Conservation (phyloP, 2,797 vertebrate genomes). For the Salmo trutta region DNA sequence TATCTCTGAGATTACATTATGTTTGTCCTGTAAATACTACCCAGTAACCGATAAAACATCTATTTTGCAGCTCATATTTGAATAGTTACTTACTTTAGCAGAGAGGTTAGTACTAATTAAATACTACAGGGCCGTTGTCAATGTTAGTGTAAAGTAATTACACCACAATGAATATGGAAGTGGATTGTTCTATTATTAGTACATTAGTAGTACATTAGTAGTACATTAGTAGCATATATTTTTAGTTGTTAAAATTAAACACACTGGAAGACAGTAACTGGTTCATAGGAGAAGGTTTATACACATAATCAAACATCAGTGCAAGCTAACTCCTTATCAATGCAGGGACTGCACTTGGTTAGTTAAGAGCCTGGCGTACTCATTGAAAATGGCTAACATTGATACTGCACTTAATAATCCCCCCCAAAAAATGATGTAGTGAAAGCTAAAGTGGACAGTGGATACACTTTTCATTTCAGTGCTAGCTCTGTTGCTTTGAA, state of each 20-base stretch:
- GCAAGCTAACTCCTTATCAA: neutral
- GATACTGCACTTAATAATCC: neutral
- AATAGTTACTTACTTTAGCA: conserved; percentile 5
- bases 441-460: neutral
- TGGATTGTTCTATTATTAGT: neutral
- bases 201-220: neutral
- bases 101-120: conserved; percentile 6
- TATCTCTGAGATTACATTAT: neutral
- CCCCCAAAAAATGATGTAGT: neutral
- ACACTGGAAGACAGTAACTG: conserved; percentile 12
- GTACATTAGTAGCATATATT: neutral
- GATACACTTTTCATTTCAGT: neutral
- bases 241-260: conserved; percentile 8
- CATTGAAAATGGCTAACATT: neutral
- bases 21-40: neutral
- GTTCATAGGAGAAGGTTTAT: neutral
- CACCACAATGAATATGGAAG: conserved; percentile 14
- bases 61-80: neutral
- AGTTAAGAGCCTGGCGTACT: neutral
- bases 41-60: neutral
- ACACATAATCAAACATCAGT: conserved; percentile 22
- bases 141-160: conserved; percentile 19
- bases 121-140: neutral
- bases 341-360: neutral
- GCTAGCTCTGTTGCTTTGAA: neutral